Evolutionary conservation across 2,888 invertebrate species (phyloP).

Genomic region (Leptarthrus brevirostris): DNA sequence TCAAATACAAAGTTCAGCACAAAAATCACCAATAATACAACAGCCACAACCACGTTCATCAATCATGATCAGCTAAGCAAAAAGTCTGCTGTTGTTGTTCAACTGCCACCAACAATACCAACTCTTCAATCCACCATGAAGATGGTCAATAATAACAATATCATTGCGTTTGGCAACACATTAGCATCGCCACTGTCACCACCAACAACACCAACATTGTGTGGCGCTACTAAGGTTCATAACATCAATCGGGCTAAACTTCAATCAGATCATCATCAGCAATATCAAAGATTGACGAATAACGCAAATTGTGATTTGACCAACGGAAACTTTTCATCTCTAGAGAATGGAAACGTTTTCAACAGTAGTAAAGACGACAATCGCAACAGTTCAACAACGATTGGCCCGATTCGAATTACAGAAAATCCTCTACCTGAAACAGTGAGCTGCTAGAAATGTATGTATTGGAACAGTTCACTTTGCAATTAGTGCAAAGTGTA

Average conservation of each 20-base stretch:
- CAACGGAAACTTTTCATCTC: constrained; percentile 45
- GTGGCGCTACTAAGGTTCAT: constrained; percentile 7
- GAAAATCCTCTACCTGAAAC: constrained; percentile 67
- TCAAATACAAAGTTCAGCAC: constrained; percentile 38
- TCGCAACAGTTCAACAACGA: constrained; percentile 58
- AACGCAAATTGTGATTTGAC: constrained; percentile 1
- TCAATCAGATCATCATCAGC: constrained; percentile 14
- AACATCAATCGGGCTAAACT: constrained; percentile 7
- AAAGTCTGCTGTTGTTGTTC: constrained; percentile 48
- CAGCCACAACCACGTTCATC: constrained; percentile 46
- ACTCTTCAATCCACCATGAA: constrained; percentile 58
- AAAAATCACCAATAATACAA: constrained; percentile 44
- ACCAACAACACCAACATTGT: constrained; percentile 47
- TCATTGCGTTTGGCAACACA: constrained; percentile 52
- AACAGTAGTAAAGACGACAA: constrained; percentile 55
- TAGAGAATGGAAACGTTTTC: neutral
- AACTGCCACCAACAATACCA: constrained; percentile 57
- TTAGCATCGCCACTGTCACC: constrained; percentile 50
- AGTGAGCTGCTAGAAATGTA: constrained; percentile 63
- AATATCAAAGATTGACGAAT: constrained; percentile 22
- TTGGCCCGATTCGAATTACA: constrained; percentile 65
- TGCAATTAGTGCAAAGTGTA: neutral
- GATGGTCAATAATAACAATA: constrained; percentile 58
- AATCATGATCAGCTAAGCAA: constrained; percentile 46
- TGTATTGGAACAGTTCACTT: too few species aligned